Evolutionary conservation across 2,888 invertebrate species (phyloP), one percentile per base, ranked within the genome.

Genomic region (Pandemis cinnamomeana): DNA sequence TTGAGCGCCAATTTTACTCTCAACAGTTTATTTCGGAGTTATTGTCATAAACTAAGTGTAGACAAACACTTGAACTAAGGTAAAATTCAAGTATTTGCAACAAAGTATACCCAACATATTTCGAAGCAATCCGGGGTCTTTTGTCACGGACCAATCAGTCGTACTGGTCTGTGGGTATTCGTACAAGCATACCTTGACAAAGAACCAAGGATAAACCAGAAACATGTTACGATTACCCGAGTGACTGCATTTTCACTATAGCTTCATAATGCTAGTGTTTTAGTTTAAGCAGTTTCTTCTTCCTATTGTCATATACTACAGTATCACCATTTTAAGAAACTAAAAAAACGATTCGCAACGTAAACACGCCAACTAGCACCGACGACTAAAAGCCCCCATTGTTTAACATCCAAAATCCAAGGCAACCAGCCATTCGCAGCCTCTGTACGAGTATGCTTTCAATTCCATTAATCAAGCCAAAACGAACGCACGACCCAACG

Each of bases 381-480:
- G 44, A 36, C 15, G 71, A 55, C 67, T 70, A 74, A 74, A 74
- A 74, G 61, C 67, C 74, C 70, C 53, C 41, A 55, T 74, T 74
- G 74, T 74, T 70, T 67, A 74, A 61, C 67, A 71, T 67, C 67
- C 44, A 67, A 70, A 66, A 74, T 70, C 74, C 71, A 74, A 71
- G 73, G 70, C 60, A 74, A 20, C 46, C 20, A 55, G 61, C 72
- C 72, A 41, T 64, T 64, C 46, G 68, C 72, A 74, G 74, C 53
- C 70, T 71, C 74, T 64, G 20, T 20, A 66, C 27, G 27, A 36
- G 27, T 36, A 36, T 71, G 70, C 67, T 74, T 68, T 67, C 55
- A 62, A 27, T 55, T 53, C 64, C 61, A 74, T 74, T 74, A 74
- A 74, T 74, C 74, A 71, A 71, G 53, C 66, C 64, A 46, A 74